Conservation (phyloP, 37 sponge, comb jelly and placozoan genomes). For the Ephydatia muelleri region DNA sequence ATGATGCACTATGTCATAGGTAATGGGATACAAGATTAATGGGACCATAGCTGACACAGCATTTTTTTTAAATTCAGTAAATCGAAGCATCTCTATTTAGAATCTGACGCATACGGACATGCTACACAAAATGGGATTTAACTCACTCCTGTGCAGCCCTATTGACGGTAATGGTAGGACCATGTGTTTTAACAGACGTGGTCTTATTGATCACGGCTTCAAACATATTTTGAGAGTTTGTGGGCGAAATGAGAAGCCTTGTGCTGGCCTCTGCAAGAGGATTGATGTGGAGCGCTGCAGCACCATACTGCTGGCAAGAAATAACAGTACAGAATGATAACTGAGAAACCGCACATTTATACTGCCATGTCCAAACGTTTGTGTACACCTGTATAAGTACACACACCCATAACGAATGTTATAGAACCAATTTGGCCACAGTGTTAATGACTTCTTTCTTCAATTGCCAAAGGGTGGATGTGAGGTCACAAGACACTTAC, state of each 20-base stretch:
- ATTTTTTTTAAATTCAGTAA: background rate
- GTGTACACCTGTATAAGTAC: background rate
- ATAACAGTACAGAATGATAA: background rate
- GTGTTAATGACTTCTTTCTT: too few relatives aligned
- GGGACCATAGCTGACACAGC: background rate
- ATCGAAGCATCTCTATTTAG: background rate
- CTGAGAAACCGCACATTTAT: background rate
- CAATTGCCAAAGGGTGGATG: too few relatives aligned
- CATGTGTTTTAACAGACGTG: constrained; percentile 55
- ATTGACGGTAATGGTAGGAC: constrained; percentile 77
- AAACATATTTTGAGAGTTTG: constrained; percentile 29
- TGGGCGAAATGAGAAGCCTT: constrained; percentile 36
- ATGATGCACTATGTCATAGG: background rate
- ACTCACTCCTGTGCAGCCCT: constrained; percentile 56
- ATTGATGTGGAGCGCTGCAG: constrained; percentile 34
- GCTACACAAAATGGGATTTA: background rate
- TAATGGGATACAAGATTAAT: background rate
- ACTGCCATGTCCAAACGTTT: too few relatives aligned
- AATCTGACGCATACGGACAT: background rate
- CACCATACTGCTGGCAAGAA: constrained; percentile 25
- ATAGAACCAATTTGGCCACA: background rate
- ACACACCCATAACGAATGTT: constrained; percentile 19
- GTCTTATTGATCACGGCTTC: constrained; percentile 55
- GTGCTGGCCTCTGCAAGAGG: constrained; percentile 39
- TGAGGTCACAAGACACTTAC: too few relatives aligned